phyloP scores from a whole-genome alignment of 1,140 invertebrate species.

The Nilaparvata lugens region DNA sequence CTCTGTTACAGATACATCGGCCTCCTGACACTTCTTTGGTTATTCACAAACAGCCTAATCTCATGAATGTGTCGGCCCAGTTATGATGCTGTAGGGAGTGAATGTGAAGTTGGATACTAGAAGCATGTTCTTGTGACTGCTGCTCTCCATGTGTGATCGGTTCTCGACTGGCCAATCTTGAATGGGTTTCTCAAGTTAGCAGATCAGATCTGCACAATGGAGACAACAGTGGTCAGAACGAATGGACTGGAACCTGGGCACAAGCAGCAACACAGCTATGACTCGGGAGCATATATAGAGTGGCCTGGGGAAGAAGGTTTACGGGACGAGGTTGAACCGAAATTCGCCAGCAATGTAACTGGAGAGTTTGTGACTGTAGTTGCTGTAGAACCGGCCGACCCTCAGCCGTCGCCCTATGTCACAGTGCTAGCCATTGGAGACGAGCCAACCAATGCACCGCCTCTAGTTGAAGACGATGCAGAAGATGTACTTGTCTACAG shows the following conservation, averaged over 20 bases:
- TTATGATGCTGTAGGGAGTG: too few relatives aligned
- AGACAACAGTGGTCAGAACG: background rate
- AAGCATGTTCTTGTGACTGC: too few relatives aligned
- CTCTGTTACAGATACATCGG: too few relatives aligned
- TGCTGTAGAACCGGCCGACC: conserved; percentile 42
- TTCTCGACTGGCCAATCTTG: too few relatives aligned
- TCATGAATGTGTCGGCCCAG: too few relatives aligned
- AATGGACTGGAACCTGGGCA: conserved; percentile 23
- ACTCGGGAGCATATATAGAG: conserved; percentile 31
- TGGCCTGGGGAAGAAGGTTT: conserved; percentile 26
- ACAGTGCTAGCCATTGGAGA: conserved; percentile 38
- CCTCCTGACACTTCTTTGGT: too few relatives aligned
- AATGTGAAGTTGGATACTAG: too few relatives aligned
- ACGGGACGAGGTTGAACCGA: background rate
- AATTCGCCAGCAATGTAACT: conserved; percentile 22
- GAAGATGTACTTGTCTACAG: conserved; percentile 72
- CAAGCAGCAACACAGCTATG: conserved; percentile 28
- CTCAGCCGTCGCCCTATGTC: conserved; percentile 35
- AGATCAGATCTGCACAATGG: too few relatives aligned
- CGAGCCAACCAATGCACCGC: background rate
- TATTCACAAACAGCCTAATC: too few relatives aligned
- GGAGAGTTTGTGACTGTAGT: conserved; percentile 60
- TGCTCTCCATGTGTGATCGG: too few relatives aligned
- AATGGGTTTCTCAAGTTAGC: too few relatives aligned
- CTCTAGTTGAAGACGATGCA: conserved; percentile 32